Evolutionary conservation across 1,140 invertebrate genomes (phyloP).

Genomic region (Centruroides vittatus): DNA sequence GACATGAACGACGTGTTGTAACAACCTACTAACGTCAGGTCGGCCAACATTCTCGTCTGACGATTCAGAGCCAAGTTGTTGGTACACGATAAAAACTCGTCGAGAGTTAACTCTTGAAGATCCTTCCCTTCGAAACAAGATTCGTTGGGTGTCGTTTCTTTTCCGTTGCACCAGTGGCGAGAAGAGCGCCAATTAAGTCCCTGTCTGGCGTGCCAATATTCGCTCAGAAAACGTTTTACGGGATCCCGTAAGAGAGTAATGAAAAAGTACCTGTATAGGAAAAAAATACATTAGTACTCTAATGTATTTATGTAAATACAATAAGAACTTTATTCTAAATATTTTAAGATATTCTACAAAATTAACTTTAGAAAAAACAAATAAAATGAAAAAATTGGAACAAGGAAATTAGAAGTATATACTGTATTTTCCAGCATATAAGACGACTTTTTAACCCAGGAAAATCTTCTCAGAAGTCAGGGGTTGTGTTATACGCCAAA

Average conservation of each 20-base stretch:
- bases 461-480: no score
- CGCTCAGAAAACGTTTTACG: slow-evolving; percentile 29
- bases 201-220: slow-evolving; percentile 32
- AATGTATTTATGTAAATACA: no score
- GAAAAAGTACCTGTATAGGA: slow-evolving; percentile 28
- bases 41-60: slow-evolving; percentile 32
- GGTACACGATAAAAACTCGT: slow-evolving; percentile 29
- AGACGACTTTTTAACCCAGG: no score
- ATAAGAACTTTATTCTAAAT: no score
- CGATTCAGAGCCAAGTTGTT: slow-evolving; percentile 31
- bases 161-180: slow-evolving; percentile 21
- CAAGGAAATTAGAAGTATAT: no score
- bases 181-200: slow-evolving; percentile 29
- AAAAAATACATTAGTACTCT: no score
- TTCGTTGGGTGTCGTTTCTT: slow-evolving; percentile 26
- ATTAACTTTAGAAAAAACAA: no score
- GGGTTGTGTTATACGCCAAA: no score
- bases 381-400: no score
- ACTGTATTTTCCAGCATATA: no score
- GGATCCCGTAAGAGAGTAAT: slow-evolving; percentile 32
- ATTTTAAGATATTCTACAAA: no score
- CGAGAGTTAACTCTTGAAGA: slow-evolving; percentile 25
- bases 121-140: slow-evolving; percentile 26
- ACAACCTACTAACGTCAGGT: slow-evolving; percentile 28
- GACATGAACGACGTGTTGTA: slow-evolving; percentile 26